Conservation (phyloP, 1,140 invertebrate genomes). For the Oncopodura yosiiana region DNA sequence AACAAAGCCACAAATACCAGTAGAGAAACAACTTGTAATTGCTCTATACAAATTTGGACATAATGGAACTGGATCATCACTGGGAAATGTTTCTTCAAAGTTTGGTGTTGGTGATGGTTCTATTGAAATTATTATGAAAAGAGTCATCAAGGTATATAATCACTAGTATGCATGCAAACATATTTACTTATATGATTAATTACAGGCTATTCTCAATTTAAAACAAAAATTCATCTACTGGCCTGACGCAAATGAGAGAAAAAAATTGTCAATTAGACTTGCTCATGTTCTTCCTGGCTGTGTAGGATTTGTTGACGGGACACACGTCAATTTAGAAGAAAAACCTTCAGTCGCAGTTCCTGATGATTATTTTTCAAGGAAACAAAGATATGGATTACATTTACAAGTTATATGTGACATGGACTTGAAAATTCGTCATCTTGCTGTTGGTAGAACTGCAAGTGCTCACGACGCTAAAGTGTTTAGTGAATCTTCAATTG, state of each 20-base stretch:
- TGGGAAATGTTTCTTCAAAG: neutral
- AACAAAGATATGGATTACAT: constrained; percentile 8
- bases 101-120: neutral
- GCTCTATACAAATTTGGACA: constrained; percentile 3
- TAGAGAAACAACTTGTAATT: constrained; percentile 7
- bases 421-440: neutral
- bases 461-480: neutral
- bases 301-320: constrained; percentile 8
- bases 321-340: constrained; percentile 7
- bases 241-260: constrained; percentile 2
- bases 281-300: neutral
- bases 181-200: neutral
- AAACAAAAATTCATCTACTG: neutral
- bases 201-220: neutral
- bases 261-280: neutral
- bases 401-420: constrained; percentile 1
- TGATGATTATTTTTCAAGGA: constrained; percentile 7
- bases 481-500: neutral
- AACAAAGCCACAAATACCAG: too few species aligned
- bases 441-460: neutral
- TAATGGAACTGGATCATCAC: neutral
- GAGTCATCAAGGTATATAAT: constrained; percentile 1
- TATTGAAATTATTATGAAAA: neutral
- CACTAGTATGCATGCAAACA: neutral
- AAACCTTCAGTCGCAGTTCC: neutral